Percentiles rank a stretch among this genome's conserved stretches.
Evolutionary conservation across 2,113 vertebrate genomes (phyloP).

Genomic region (Orycteropus afer): DNA sequence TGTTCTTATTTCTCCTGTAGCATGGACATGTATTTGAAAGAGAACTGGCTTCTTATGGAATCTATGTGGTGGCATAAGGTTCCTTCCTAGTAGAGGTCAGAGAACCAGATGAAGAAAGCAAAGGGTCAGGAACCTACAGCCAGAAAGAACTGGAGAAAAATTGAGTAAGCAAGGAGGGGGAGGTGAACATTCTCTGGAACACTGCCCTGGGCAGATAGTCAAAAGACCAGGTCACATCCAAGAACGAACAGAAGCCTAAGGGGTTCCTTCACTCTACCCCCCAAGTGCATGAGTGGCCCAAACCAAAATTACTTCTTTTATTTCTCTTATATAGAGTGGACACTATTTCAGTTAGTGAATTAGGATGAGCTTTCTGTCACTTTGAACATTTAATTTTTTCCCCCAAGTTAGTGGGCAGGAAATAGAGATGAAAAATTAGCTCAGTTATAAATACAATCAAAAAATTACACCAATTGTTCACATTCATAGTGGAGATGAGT

Average conservation of each 20-base stretch:
- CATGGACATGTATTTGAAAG: not conserved
- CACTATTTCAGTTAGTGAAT: not conserved
- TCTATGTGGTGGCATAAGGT: not conserved
- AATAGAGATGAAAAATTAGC: not conserved
- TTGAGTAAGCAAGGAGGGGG: not conserved
- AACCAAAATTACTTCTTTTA: not conserved
- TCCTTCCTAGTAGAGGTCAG: not conserved
- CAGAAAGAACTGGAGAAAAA: not conserved
- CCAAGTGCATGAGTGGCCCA: not conserved
- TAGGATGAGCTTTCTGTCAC: not conserved
- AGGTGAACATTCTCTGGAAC: not conserved
- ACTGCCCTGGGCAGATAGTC: not conserved
- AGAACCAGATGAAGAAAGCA: not conserved
- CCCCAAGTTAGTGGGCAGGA: not conserved
- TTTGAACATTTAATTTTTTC: not conserved
- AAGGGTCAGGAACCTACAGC: not conserved
- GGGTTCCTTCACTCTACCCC: not conserved
- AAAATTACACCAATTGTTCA: not conserved
- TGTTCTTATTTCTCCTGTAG: slow-evolving; percentile 30
- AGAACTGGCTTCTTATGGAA: not conserved
- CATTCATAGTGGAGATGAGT: not conserved
- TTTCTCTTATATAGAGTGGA: not conserved
- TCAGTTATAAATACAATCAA: not conserved
- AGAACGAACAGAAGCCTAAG: not conserved
- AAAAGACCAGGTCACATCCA: not conserved